These are phyloP conservation scores for Pogonognathellus flavescens DNA, from an alignment of 1,140 invertebrate species.

Conservation along the genomic window DNA sequence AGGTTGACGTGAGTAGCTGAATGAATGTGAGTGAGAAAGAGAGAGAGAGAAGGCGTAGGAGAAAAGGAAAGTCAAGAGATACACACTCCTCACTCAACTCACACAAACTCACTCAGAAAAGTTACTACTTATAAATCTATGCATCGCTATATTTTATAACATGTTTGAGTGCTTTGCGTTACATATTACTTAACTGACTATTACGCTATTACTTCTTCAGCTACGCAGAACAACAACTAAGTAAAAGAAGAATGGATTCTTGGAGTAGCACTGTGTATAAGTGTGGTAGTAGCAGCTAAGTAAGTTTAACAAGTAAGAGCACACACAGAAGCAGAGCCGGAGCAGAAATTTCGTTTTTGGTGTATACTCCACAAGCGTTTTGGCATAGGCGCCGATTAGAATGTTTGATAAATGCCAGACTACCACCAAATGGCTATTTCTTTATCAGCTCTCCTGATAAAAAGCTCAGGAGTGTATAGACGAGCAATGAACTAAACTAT, in stretches of 20 bases:
- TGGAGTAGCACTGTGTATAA: not conserved
- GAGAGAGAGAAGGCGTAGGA: conserved; percentile 1
- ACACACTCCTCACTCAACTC: not conserved
- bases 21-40: not conserved
- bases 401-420: conserved; percentile 62
- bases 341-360: conserved; percentile 53
- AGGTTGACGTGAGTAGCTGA: conserved; percentile 1
- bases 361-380: conserved; percentile 50
- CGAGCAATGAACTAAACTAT: conserved; percentile 12
- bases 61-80: not conserved
- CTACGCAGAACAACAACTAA: too few species aligned
- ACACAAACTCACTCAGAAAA: not conserved
- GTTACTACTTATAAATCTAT: not conserved
- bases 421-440: conserved; percentile 64
- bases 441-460: conserved; percentile 61
- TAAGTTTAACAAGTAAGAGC: not conserved
- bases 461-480: conserved; percentile 45
- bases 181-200: not conserved
- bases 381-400: conserved; percentile 61
- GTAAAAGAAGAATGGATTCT: too few species aligned
- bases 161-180: not conserved
- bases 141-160: too few species aligned
- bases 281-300: not conserved
- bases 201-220: too few species aligned
- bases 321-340: not conserved